Conservation (phyloP, 2,888 invertebrate species). For the Melanostoma scalare region DNA sequence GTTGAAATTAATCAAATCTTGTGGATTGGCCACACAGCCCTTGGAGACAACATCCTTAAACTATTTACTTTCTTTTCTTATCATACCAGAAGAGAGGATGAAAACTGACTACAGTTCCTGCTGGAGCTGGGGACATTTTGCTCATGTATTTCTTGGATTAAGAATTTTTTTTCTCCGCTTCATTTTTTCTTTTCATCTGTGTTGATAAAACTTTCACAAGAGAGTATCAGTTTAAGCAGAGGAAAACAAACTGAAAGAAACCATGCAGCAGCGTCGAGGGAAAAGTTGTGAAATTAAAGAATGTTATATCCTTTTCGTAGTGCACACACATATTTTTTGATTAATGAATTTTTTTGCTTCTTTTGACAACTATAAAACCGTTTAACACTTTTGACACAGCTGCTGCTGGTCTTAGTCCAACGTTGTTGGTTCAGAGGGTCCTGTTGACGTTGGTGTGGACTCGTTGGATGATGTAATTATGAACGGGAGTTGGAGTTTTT, state of each 20-base stretch:
- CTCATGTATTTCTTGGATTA: slow-evolving; percentile 14
- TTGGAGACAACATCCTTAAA: slow-evolving; percentile 19
- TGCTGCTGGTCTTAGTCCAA: slow-evolving; percentile 22
- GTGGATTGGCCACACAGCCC: slow-evolving; percentile 17
- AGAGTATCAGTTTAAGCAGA: slow-evolving; percentile 7
- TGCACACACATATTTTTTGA: slow-evolving; percentile 52
- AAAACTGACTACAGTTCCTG: slow-evolving; percentile 48
- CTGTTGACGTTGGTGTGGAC: slow-evolving; percentile 7
- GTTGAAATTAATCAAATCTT: slow-evolving; percentile 62
- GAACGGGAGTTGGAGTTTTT: slow-evolving; percentile 35
- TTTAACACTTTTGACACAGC: slow-evolving; percentile 69
- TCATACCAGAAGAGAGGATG: slow-evolving; percentile 14
- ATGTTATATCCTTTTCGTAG: slow-evolving; percentile 35
- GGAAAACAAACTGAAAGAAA: slow-evolving; percentile 35
- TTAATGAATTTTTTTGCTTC: slow-evolving; percentile 68
- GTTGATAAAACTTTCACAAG: slow-evolving; percentile 39
- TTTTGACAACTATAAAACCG: slow-evolving; percentile 70
- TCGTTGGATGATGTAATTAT: slow-evolving; percentile 49
- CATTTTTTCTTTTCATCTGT: not conserved
- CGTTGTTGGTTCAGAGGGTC: slow-evolving; percentile 12
- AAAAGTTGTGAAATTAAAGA: slow-evolving; percentile 53
- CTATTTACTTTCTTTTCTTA: slow-evolving; percentile 8
- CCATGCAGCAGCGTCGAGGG: slow-evolving; percentile 12
- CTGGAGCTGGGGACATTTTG: slow-evolving; percentile 13
- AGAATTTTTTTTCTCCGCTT: slow-evolving; percentile 6